A percentile compares a stretch with the other conserved stretches of the same genome.
These are phyloP conservation scores for Erpetoichthys calabaricus DNA, from an alignment of 2,797 vertebrate species.

Conservation along the genomic window DNA sequence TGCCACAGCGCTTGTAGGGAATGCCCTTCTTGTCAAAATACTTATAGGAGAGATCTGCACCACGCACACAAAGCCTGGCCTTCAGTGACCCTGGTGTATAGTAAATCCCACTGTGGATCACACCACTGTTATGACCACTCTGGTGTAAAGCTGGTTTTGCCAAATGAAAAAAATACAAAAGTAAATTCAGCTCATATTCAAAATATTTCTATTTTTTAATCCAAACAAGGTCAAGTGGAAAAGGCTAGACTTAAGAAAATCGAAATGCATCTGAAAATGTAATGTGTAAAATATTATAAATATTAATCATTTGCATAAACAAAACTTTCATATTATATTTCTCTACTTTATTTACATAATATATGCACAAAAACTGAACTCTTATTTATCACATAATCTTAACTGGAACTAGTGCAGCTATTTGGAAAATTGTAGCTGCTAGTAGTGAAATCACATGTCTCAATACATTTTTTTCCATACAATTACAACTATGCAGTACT, in stretches of 20 bases:
- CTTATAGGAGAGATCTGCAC: conserved; percentile 71
- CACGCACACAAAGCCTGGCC: conserved; percentile 79
- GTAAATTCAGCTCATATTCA: background rate
- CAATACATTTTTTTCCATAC: too few relatives aligned
- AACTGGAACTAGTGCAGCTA: too few relatives aligned
- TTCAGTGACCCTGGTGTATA: conserved; percentile 90
- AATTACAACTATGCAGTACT: too few relatives aligned
- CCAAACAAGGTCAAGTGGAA: background rate
- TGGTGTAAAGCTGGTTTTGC: conserved; percentile 79
- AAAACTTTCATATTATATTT: too few relatives aligned
- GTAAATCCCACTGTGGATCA: conserved; percentile 95
- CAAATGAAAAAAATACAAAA: conserved; percentile 9
- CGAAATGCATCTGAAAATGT: background rate
- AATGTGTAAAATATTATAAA: too few relatives aligned
- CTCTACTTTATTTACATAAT: too few relatives aligned
- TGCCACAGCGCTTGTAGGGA: conserved; percentile 79
- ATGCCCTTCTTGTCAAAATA: conserved; percentile 81
- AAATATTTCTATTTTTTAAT: background rate
- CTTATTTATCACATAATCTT: too few relatives aligned
- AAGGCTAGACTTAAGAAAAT: background rate
- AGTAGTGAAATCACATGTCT: too few relatives aligned
- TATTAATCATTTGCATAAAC: too few relatives aligned
- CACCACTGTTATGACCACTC: conserved; percentile 90
- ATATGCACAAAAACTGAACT: too few relatives aligned
- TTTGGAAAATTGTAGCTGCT: too few relatives aligned